Evolutionary conservation across 2,888 invertebrate genomes (phyloP).

Genomic region (Stegophylla sp.): DNA sequence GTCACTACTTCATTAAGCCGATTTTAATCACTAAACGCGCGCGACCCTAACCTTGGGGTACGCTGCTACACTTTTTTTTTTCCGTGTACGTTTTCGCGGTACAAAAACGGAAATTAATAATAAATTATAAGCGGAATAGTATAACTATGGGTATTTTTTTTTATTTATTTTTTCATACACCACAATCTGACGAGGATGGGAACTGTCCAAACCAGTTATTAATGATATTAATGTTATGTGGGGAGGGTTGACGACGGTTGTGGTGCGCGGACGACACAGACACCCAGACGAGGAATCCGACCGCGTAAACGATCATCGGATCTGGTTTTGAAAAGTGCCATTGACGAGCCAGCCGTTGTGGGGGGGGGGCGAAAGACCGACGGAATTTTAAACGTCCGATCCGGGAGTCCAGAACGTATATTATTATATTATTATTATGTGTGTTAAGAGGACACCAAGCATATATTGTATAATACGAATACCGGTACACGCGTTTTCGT

Average conservation of each 20-base stretch:
- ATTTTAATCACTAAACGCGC: constrained; percentile 21
- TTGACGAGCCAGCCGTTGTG: constrained; percentile 31
- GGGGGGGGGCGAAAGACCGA: neutral
- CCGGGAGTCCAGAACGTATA: neutral
- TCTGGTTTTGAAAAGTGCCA: constrained; percentile 33
- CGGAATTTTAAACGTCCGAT: constrained; percentile 26
- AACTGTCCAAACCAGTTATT: constrained; percentile 51
- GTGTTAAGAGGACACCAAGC: constrained; percentile 6
- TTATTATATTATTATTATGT: too few species aligned
- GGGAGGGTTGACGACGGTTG: constrained; percentile 55
- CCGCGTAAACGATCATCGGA: constrained; percentile 37
- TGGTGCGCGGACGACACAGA: constrained; percentile 36
- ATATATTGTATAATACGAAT: neutral
- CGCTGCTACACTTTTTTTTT: neutral
- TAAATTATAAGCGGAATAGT: constrained; percentile 7
- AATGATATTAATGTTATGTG: constrained; percentile 39
- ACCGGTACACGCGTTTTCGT: neutral
- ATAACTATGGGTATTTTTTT: neutral
- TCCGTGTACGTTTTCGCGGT: neutral
- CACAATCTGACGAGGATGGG: constrained; percentile 51
- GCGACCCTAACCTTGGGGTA: neutral
- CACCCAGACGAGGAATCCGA: constrained; percentile 53
- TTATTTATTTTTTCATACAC: neutral
- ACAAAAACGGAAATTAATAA: constrained; percentile 17
- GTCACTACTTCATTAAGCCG: neutral